A percentile compares a stretch with the other conserved stretches of the same genome.
Evolutionary conservation across 2,113 vertebrate species (phyloP).

Genomic region (Pholis gunnellus): DNA sequence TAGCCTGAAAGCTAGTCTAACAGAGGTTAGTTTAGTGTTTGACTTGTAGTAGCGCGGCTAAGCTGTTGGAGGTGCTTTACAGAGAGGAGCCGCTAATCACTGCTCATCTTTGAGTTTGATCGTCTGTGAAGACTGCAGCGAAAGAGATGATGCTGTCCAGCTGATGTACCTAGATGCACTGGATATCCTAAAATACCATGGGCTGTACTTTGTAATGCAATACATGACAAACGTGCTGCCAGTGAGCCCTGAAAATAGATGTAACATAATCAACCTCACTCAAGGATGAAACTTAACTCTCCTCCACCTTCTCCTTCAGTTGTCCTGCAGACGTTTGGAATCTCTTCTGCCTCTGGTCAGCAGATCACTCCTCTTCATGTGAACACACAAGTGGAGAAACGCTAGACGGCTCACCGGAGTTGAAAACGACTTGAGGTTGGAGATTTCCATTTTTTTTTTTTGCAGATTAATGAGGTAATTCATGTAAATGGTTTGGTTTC

Average conservation of each 20-base stretch:
- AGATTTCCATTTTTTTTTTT: constrained; percentile 10
- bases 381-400: constrained; percentile 8
- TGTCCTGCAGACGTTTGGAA: constrained; percentile 3
- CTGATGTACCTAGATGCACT: not conserved
- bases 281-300: constrained; percentile 27
- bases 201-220: not conserved
- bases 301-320: constrained; percentile 8
- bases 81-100: not conserved
- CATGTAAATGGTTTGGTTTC: constrained; percentile 39
- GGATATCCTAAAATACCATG: not conserved
- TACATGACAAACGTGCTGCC: not conserved
- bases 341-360: constrained; percentile 24
- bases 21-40: not conserved
- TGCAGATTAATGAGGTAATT: constrained; percentile 54
- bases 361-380: constrained; percentile 2
- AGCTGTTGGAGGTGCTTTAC: not conserved
- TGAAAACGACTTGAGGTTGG: constrained; percentile 13
- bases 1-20: not conserved
- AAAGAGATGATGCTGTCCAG: not conserved
- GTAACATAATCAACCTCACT: constrained; percentile 19
- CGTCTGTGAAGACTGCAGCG: not conserved
- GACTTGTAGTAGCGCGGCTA: not conserved
- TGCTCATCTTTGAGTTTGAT: not conserved
- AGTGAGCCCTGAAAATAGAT: constrained; percentile 17
- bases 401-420: not conserved